Conservation (phyloP, 2,888 invertebrate genomes). For the Julus scandinavius region DNA sequence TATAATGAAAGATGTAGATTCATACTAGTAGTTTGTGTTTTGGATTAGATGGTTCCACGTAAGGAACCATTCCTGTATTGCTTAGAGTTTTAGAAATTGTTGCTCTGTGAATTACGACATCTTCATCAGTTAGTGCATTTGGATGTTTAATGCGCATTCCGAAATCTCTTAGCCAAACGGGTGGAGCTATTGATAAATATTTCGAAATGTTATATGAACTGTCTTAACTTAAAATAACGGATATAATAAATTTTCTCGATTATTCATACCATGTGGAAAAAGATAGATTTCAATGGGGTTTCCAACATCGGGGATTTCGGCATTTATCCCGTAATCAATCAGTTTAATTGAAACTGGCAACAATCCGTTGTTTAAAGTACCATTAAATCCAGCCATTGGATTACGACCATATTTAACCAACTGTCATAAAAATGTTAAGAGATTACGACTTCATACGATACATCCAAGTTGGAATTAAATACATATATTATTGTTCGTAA, state of each 20-base stretch:
- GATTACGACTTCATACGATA: neutral
- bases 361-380: neutral
- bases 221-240: neutral
- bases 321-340: neutral
- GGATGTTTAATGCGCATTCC: neutral
- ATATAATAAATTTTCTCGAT: neutral
- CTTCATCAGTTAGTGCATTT: neutral
- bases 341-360: neutral
- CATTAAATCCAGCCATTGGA: neutral
- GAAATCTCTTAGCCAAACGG: neutral
- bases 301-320: neutral
- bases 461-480: neutral
- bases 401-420: neutral
- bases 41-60: neutral
- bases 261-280: neutral
- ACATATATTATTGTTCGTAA: neutral
- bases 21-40: neutral
- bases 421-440: neutral
- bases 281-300: neutral
- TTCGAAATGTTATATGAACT: neutral
- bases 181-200: neutral
- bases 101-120: neutral
- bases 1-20: neutral
- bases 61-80: neutral
- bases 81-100: neutral